A percentile compares a stretch with the other conserved stretches of the same genome.
phyloP scores from a whole-genome alignment of 2,113 vertebrate genomes.

The Zapus hudsonius region DNA sequence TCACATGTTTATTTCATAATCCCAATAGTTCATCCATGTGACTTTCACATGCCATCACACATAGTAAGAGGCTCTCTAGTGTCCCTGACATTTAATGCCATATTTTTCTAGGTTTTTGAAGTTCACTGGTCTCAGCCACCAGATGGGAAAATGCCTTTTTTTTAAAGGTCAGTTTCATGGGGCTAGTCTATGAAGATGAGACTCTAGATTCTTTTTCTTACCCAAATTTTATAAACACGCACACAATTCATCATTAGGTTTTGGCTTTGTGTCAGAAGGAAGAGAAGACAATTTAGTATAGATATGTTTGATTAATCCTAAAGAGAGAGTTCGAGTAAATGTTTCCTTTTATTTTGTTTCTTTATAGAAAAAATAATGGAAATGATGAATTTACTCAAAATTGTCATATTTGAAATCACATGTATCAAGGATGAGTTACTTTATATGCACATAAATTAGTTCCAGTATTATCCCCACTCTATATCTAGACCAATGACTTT shows the following conservation, averaged over 20 bases:
- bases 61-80: not conserved
- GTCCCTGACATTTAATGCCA: fast-evolving
- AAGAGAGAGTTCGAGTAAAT: not conserved
- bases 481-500: not conserved
- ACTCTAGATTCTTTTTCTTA: not conserved
- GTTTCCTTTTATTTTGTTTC: not conserved
- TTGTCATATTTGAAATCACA: not conserved
- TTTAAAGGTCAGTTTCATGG: not conserved
- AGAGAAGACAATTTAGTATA: not conserved
- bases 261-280: not conserved
- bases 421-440: not conserved
- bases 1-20: not conserved
- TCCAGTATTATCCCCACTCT: not conserved
- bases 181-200: not conserved
- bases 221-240: not conserved
- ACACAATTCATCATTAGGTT: not conserved
- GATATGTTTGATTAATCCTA: not conserved
- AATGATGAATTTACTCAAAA: not conserved
- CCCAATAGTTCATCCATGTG: not conserved
- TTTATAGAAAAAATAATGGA: not conserved
- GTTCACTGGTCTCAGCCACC: not conserved
- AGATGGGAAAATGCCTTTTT: not conserved
- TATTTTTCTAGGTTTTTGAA: not conserved
- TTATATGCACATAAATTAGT: not conserved
- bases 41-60: not conserved